phyloP scores from a whole-genome alignment of 2,888 invertebrate species.

The Micoletzkya japonica region DNA sequence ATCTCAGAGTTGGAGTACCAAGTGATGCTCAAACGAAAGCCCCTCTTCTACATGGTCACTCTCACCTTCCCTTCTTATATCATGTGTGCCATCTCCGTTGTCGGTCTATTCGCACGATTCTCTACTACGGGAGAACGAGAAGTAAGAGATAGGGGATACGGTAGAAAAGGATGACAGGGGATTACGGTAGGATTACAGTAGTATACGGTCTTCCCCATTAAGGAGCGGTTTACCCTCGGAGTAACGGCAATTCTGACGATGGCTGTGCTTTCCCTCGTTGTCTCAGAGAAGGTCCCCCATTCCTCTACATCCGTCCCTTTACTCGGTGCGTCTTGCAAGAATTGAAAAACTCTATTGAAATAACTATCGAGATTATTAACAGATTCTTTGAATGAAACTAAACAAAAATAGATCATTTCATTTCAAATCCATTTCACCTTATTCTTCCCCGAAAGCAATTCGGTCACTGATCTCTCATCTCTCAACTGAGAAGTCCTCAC shows the following conservation, averaged over 20 bases:
- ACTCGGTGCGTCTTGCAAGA: constrained; percentile 42
- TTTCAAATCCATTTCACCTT: too few species aligned
- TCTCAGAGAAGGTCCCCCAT: constrained; percentile 60
- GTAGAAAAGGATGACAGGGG: background rate
- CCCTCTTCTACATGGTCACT: constrained; percentile 61
- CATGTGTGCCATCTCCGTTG: constrained; percentile 58
- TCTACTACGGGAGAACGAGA: constrained; percentile 58
- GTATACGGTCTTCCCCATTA: too few species aligned
- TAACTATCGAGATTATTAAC: too few species aligned
- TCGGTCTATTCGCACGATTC: constrained; percentile 59
- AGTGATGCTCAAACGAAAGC: constrained; percentile 55
- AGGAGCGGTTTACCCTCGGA: constrained; percentile 59
- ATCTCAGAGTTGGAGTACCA: constrained; percentile 57
- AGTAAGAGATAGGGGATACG: constrained; percentile 30
- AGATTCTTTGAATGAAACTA: too few species aligned
- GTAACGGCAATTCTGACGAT: constrained; percentile 61
- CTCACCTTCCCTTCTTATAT: constrained; percentile 59
- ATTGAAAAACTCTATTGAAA: too few species aligned
- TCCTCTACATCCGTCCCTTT: constrained; percentile 58
- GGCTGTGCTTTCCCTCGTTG: constrained; percentile 60
- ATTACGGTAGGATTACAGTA: too few species aligned
- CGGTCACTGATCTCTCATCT: too few species aligned
- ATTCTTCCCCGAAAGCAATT: too few species aligned
- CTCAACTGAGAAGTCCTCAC: too few species aligned
- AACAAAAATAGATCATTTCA: too few species aligned